These are phyloP conservation scores for Dromococcyx pavoninus DNA, from an alignment of 2,797 vertebrate genomes.

Conservation along the genomic window DNA sequence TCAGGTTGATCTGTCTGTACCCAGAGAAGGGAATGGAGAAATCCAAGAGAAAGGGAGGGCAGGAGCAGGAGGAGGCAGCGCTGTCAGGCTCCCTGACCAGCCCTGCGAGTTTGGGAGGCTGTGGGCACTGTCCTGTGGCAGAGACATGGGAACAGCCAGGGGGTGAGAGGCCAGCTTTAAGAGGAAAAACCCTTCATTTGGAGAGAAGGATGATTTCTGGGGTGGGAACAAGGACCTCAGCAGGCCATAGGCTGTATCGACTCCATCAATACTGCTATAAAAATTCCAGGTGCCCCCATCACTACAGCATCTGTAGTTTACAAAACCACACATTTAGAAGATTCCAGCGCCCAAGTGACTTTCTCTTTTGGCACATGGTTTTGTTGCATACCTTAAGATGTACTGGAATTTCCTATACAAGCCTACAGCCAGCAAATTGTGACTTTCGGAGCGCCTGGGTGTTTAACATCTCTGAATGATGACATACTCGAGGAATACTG, in stretches of 20 bases:
- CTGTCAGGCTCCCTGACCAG: not conserved
- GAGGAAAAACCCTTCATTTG: not conserved
- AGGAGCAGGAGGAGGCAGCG: not conserved
- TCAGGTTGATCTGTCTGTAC: not conserved
- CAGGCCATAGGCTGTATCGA: rapidly evolving
- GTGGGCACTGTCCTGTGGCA: rapidly evolving
- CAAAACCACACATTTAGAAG: not conserved
- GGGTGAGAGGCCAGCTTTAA: not conserved
- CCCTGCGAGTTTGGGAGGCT: not conserved
- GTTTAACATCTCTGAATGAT: not conserved
- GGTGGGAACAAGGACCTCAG: not conserved
- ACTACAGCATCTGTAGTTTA: not conserved
- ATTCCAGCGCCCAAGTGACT: not conserved
- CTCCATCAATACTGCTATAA: not conserved
- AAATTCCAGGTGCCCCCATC: not conserved
- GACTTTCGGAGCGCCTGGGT: not conserved
- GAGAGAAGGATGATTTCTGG: not conserved
- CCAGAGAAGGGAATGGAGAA: not conserved
- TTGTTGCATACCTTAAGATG: not conserved
- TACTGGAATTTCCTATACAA: not conserved
- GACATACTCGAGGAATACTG: not conserved
- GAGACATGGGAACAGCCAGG: not conserved
- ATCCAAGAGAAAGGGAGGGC: not conserved
- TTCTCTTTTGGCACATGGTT: not conserved
- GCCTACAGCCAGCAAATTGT: not conserved